Evolutionary conservation across 2,888 invertebrate genomes (phyloP).

Genomic region (Oxystoma pomonae): DNA sequence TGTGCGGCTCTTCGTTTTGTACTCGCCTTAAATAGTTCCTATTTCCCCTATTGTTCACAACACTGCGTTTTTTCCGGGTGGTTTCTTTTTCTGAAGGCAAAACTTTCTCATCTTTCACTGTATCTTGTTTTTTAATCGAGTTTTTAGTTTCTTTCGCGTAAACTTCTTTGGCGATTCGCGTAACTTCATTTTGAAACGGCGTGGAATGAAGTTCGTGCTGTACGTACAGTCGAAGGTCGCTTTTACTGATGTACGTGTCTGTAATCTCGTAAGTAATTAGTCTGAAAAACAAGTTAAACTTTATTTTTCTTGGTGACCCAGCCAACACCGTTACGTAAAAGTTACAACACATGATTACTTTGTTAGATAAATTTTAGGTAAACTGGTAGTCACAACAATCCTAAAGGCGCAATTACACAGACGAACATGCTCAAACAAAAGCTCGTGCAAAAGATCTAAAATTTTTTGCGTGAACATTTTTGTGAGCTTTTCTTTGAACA

Average conservation of each 20-base stretch:
- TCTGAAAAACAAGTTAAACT: constrained; percentile 18
- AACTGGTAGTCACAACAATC: too few species aligned
- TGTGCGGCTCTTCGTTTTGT: constrained; percentile 49
- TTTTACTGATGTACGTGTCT: constrained; percentile 40
- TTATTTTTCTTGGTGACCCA: too few species aligned
- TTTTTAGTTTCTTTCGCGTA: constrained; percentile 12
- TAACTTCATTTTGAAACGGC: constrained; percentile 36
- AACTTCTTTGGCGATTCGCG: constrained; percentile 35
- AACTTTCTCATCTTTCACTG: constrained; percentile 3
- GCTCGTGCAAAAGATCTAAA: too few species aligned
- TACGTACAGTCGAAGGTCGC: constrained; percentile 38
- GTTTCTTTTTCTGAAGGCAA: constrained; percentile 4
- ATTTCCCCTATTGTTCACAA: constrained; percentile 22
- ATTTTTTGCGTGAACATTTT: too few species aligned
- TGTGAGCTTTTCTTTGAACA: too few species aligned
- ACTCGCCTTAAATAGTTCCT: constrained; percentile 35
- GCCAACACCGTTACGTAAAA: too few species aligned
- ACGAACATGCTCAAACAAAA: too few species aligned
- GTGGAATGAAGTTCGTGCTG: constrained; percentile 37
- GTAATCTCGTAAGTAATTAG: constrained; percentile 43
- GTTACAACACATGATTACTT: too few species aligned
- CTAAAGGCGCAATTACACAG: too few species aligned
- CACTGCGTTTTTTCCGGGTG: constrained; percentile 19
- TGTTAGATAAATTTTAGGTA: too few species aligned
- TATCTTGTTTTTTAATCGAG: neutral